Conservation (phyloP, 1,140 invertebrate species). For the Drosophila bifasciata region DNA sequence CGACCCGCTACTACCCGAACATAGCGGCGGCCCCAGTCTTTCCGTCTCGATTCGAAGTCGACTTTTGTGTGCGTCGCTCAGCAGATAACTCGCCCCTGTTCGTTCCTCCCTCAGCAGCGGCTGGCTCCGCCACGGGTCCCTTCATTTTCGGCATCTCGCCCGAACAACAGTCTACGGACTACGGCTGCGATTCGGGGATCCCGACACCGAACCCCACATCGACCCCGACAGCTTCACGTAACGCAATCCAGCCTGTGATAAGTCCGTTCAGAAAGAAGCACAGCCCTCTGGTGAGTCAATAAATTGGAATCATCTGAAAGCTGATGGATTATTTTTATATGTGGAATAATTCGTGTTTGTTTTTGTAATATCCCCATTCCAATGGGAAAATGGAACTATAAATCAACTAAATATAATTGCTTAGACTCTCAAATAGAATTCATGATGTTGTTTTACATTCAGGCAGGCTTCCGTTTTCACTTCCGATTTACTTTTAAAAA, state of each 20-base stretch:
- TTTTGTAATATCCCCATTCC: no score
- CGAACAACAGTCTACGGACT: slow-evolving; percentile 60
- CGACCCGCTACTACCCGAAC: slow-evolving; percentile 50
- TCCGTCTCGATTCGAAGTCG: slow-evolving; percentile 73
- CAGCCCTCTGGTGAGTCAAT: slow-evolving; percentile 28
- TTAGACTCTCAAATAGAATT: no score
- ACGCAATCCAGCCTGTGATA: slow-evolving; percentile 3
- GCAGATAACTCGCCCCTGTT: slow-evolving; percentile 9
- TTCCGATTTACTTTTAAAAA: no score
- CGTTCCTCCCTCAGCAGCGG: neutral
- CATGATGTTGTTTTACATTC: no score
- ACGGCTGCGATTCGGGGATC: slow-evolving; percentile 39
- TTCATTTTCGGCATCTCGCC: slow-evolving; percentile 77
- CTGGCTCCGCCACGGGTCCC: slow-evolving; percentile 36
- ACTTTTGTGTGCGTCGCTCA: slow-evolving; percentile 64
- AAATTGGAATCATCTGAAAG: no score
- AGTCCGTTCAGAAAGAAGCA: neutral
- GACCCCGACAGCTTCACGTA: slow-evolving; percentile 8
- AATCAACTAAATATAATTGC: no score
- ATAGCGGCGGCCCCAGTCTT: slow-evolving; percentile 22
- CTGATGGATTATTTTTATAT: no score
- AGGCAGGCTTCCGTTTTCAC: no score
- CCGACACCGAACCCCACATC: slow-evolving; percentile 20
- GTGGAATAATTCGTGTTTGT: no score
- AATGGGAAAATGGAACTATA: no score